These are phyloP conservation scores for Mormyrus iriodes DNA, from an alignment of 2,113 vertebrate species.

Conservation along the genomic window DNA sequence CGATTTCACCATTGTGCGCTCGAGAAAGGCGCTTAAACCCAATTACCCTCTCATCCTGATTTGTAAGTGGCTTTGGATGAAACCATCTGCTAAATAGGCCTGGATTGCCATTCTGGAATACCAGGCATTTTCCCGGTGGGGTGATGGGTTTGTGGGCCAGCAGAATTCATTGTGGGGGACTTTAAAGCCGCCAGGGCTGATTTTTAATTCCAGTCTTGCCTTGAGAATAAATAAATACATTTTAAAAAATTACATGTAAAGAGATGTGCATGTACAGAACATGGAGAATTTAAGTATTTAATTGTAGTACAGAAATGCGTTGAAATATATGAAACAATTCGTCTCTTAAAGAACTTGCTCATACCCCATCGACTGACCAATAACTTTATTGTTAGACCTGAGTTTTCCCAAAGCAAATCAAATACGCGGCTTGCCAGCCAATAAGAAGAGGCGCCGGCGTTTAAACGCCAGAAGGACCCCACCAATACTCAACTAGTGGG, in stretches of 20 bases:
- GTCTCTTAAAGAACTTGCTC: neutral
- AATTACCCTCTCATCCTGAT: neutral
- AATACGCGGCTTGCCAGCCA: neutral
- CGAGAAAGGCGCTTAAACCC: neutral
- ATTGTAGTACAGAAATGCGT: neutral
- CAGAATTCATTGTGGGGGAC: neutral
- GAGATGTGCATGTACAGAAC: neutral
- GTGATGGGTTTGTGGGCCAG: neutral
- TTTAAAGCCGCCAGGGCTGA: too few species aligned
- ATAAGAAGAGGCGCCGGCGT: neutral
- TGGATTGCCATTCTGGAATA: too few species aligned
- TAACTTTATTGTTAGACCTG: neutral
- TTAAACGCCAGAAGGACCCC: constrained; percentile 1
- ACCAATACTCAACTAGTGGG: neutral
- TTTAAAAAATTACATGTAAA: neutral
- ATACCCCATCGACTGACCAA: neutral
- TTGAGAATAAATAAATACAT: neutral
- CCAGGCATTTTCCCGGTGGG: too few species aligned
- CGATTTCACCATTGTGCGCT: neutral
- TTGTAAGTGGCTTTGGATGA: neutral
- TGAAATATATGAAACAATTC: neutral
- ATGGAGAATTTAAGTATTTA: neutral
- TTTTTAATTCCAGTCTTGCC: neutral
- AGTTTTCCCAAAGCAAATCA: neutral
- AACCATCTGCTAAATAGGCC: neutral